phyloP scores from a whole-genome alignment of 2,888 invertebrate genomes.

The Myopa testacea region DNA sequence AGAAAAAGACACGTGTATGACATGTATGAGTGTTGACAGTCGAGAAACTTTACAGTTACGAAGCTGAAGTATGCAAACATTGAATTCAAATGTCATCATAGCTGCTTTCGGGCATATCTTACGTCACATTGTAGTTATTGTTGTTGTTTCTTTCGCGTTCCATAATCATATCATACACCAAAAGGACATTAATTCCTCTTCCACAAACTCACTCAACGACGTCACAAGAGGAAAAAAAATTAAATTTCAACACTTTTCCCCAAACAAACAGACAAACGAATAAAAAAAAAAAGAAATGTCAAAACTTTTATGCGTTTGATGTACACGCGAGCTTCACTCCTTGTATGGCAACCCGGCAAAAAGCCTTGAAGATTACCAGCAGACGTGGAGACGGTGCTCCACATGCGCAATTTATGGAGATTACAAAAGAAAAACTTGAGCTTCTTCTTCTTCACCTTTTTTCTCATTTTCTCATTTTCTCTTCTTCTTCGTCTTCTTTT shows the following conservation, averaged over 20 bases:
- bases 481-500: too few species aligned
- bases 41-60: too few species aligned
- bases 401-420: conserved; percentile 22
- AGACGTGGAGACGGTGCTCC: background rate
- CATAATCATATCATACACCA: background rate
- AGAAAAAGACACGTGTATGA: background rate
- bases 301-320: background rate
- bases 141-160: background rate
- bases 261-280: background rate
- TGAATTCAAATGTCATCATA: conserved; percentile 31
- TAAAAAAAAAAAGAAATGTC: background rate
- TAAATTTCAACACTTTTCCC: background rate
- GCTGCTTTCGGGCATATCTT: too few species aligned
- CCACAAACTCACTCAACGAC: conserved; percentile 37
- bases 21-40: too few species aligned
- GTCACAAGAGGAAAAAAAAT: conserved; percentile 15
- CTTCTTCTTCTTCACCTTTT: too few species aligned
- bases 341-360: too few species aligned
- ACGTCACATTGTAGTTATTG: conserved; percentile 6
- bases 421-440: background rate
- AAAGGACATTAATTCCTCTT: background rate
- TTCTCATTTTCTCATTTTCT: too few species aligned
- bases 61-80: background rate
- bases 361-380: background rate
- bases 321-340: background rate